Base-by-base conservation (phyloP, 2,888 invertebrate species). In the Ligdia adustata region DNA sequence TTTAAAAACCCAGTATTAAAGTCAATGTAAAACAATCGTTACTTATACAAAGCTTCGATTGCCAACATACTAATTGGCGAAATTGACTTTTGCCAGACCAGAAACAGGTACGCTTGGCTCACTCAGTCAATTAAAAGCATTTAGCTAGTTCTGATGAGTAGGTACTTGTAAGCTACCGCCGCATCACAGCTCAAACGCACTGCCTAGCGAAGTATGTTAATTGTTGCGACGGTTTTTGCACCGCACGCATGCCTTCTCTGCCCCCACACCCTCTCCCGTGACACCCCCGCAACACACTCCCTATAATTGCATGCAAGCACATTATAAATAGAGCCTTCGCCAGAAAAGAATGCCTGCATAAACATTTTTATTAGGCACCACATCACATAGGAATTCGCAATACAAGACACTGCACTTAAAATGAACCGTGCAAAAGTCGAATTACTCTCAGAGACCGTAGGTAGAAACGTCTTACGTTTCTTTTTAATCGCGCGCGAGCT, bases 351-450 rank as follows among this genome's bases (percentile, higher is more conserved):
- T 47, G 35, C 49, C 47, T 42, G 37, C 46, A 52, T 52, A 52
- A 59, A 68, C 64, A 69, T 69, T 72, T 66, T 72, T 70, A 72
- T 50, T 55, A 55, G 52, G 41, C 41, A 52, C 50, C 55, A 67
- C 69, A 63, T 62, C 60, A 62, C 56, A 57, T 76, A 68, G 72
- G 72, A 69, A 64, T 71, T 68, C 66, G 66, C 67, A 74, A 73
- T 78, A 83, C 82, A 82, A 81, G 79, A 77, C 58, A 78, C 64
- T 76, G 81, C 85, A 86, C 84, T 86, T 83, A 84, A 81, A 79
- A 75, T 66, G 70, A 67, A 69, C 69, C 68, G 63, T 65, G 67
- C 70, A 71, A 70, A 62, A 74, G 70, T 70, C 71, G 70, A 75
- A 80, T 75, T 71, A 72, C 78, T 66, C 72, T n/a, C 64, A 72